Conservation (phyloP, 2,797 vertebrate genomes). For the Alcedo quadribrachys region DNA sequence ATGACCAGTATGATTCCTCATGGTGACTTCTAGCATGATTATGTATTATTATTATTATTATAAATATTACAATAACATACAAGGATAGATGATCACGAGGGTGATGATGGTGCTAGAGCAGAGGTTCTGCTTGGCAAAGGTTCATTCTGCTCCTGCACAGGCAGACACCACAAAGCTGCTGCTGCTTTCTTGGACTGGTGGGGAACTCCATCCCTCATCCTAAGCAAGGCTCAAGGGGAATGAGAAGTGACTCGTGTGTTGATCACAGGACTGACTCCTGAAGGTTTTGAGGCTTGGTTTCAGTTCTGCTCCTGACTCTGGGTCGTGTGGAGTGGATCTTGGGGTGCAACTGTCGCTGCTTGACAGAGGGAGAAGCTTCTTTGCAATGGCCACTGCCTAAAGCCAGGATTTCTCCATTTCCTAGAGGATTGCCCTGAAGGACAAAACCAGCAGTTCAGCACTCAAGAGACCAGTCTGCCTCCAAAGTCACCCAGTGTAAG, state of each 20-base stretch:
- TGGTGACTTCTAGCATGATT: not conserved
- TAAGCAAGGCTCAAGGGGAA: not conserved
- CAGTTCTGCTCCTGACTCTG: not conserved
- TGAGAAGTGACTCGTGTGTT: not conserved
- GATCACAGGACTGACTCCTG: not conserved
- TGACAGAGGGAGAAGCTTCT: not conserved
- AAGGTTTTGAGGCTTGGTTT: not conserved
- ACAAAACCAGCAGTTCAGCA: not conserved
- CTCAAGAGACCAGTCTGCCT: not conserved
- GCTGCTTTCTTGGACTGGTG: not conserved
- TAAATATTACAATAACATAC: not conserved
- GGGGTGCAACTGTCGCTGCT: not conserved
- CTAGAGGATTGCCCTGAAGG: not conserved
- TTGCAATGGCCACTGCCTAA: not conserved
- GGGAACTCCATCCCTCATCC: not conserved
- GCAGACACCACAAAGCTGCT: not conserved
- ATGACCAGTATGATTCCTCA: not conserved
- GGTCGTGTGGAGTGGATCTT: not conserved
- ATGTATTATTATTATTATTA: not conserved
- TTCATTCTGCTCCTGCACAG: not conserved
- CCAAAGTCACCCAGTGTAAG: conserved; percentile 56
- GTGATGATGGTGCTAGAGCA: not conserved
- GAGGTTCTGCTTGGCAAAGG: not conserved
- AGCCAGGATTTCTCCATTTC: not conserved
- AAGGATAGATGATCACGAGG: too few relatives aligned